Evolutionary conservation across 2,888 invertebrate species (phyloP).

Genomic region (Drosophila nr. medialis): DNA sequence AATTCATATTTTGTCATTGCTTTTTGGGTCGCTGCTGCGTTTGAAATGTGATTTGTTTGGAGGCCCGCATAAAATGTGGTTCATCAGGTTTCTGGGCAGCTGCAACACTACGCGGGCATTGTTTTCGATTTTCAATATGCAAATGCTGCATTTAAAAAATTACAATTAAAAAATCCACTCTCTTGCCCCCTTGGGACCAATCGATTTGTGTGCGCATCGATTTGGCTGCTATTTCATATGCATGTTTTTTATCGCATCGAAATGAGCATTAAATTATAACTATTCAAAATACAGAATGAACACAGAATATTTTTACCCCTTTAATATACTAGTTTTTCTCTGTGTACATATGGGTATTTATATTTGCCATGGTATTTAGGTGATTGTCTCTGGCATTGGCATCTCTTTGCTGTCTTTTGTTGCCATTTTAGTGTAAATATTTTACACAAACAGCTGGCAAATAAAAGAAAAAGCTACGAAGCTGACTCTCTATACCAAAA

Average conservation of each 20-base stretch:
- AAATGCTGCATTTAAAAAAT: conserved; percentile 1
- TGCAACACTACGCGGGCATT: conserved; percentile 39
- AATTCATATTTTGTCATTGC: conserved; percentile 73
- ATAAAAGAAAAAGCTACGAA: conserved; percentile 24
- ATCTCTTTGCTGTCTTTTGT: conserved; percentile 51
- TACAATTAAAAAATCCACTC: not conserved
- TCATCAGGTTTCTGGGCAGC: conserved; percentile 42
- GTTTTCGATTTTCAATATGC: conserved; percentile 53
- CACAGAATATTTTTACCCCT: not conserved
- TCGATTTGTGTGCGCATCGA: not conserved
- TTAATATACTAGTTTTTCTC: not conserved
- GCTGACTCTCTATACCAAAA: conserved; percentile 30
- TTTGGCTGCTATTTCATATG: not conserved
- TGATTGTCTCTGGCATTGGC: conserved; percentile 26
- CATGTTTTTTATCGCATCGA: not conserved
- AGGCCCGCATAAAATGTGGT: conserved; percentile 70
- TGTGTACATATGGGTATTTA: not conserved
- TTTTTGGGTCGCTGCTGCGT: conserved; percentile 47
- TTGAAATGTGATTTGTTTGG: conserved; percentile 69
- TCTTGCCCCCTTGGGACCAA: not conserved
- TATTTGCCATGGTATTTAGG: not conserved
- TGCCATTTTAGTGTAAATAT: conserved; percentile 72
- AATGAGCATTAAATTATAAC: not conserved
- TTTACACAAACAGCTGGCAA: conserved; percentile 63
- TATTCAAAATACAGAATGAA: not conserved